phyloP scores from a whole-genome alignment of 2,113 vertebrate genomes.

The Spilogale gracilis region DNA sequence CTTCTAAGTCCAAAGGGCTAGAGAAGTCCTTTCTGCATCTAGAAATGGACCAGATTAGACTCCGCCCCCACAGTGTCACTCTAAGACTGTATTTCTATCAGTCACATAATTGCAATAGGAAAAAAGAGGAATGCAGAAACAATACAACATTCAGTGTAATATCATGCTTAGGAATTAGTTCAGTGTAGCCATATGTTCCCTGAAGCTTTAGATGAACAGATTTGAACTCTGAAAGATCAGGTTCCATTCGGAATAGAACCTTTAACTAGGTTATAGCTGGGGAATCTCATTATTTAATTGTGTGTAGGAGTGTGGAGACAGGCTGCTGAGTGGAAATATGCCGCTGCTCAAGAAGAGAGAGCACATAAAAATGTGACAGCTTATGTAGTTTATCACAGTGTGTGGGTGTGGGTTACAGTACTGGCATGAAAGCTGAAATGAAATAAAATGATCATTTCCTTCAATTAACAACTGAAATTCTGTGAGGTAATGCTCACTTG shows the following conservation, averaged over 20 bases:
- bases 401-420: background rate
- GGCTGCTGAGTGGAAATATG: constrained; percentile 14
- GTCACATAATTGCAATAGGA: background rate
- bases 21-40: background rate
- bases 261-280: constrained; percentile 57
- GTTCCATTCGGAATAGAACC: constrained; percentile 41
- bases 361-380: constrained; percentile 59
- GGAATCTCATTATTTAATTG: constrained; percentile 69
- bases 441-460: constrained; percentile 69
- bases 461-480: constrained; percentile 68
- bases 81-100: background rate
- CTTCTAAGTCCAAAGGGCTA: background rate
- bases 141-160: background rate
- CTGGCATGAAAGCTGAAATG: background rate
- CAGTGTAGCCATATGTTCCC: background rate
- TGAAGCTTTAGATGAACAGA: constrained; percentile 23
- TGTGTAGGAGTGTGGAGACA: constrained; percentile 36
- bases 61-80: background rate
- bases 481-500: constrained; percentile 25
- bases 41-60: background rate
- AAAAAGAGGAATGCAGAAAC: background rate
- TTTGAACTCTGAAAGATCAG: constrained; percentile 63
- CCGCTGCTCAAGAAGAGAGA: background rate
- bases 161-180: constrained; percentile 23
- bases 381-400: constrained; percentile 8